A percentile compares a stretch with the other conserved stretches of the same genome.
Conservation (phyloP, 2,113 vertebrate species). For the Megaceryle maxima region DNA sequence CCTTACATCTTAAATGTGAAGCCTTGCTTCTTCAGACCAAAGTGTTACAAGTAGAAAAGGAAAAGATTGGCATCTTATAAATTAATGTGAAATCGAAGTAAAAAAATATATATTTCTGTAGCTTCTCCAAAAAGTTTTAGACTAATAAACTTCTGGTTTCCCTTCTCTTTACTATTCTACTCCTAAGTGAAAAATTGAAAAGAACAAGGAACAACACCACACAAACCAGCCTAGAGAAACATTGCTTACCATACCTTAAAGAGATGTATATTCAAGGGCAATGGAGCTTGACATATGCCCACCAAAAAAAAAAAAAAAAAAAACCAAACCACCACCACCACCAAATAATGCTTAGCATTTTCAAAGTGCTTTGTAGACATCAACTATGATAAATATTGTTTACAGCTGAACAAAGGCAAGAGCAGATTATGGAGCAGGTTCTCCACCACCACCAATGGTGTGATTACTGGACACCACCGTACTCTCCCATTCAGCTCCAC, state of each 20-base stretch:
- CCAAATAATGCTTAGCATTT: not conserved
- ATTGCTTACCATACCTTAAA: rapidly evolving
- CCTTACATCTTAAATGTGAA: not conserved
- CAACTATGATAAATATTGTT: not conserved
- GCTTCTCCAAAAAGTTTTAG: not conserved
- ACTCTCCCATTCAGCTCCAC: not conserved
- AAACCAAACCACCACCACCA: not conserved
- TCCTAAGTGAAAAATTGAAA: not conserved
- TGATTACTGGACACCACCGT: not conserved
- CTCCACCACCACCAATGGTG: not conserved
- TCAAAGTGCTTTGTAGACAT: not conserved
- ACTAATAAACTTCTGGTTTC: not conserved
- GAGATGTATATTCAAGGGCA: not conserved
- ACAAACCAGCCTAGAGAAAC: not conserved
- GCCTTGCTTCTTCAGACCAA: not conserved
- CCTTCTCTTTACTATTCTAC: not conserved
- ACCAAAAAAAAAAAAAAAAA: not conserved
- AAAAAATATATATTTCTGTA: not conserved
- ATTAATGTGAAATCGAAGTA: not conserved
- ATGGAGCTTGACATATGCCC: not conserved
- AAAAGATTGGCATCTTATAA: not conserved
- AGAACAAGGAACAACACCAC: not conserved
- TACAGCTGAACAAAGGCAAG: not conserved
- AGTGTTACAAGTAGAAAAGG: not conserved
- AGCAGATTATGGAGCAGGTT: not conserved